Conservation (phyloP, 2,113 vertebrate genomes). For the Merops nubicus region DNA sequence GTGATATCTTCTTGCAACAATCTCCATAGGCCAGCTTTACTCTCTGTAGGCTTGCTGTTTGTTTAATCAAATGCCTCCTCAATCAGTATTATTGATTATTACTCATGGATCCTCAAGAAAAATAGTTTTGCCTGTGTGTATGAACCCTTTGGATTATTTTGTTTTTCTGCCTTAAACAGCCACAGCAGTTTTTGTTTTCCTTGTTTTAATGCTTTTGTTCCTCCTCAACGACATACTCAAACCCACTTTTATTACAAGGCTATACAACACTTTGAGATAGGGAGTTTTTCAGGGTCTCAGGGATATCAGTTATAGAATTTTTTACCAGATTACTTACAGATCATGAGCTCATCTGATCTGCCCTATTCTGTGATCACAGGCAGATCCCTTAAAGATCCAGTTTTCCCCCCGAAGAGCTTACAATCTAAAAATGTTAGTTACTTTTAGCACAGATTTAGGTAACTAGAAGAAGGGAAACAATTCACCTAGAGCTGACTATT, state of each 20-base stretch:
- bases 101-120: neutral
- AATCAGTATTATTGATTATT: neutral
- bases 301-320: neutral
- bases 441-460: neutral
- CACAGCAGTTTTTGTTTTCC: neutral
- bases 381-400: neutral
- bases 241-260: neutral
- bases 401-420: neutral
- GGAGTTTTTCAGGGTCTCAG: neutral
- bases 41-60: neutral
- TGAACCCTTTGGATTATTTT: neutral
- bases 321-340: neutral
- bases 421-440: rapidly evolving
- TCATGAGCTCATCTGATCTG: neutral
- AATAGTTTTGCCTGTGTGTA: neutral
- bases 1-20: neutral
- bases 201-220: neutral
- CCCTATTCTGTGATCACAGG: neutral
- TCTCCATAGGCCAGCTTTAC: neutral
- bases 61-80: neutral
- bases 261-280: neutral
- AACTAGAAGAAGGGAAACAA: neutral
- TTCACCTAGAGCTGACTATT: neutral
- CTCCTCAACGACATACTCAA: neutral
- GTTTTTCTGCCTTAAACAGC: neutral